Evolutionary conservation across 2,113 vertebrate genomes (phyloP).

Genomic region (Anoura caudifer): DNA sequence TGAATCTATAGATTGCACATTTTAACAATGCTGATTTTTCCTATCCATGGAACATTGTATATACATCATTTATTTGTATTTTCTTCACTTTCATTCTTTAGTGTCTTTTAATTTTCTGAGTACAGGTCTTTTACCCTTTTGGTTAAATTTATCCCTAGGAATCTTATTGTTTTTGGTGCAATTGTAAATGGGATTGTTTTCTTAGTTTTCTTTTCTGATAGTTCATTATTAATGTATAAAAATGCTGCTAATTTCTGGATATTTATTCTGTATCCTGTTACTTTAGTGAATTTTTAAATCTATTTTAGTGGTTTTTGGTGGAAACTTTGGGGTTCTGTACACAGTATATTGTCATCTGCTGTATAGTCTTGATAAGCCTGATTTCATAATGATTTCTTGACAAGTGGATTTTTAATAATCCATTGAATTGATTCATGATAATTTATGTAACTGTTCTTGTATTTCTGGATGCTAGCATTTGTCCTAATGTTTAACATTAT

Average conservation of each 20-base stretch:
- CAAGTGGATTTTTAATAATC: neutral
- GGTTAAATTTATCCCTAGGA: neutral
- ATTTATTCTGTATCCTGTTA: neutral
- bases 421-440: neutral
- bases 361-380: neutral
- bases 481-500: neutral
- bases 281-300: neutral
- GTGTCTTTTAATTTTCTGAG: neutral
- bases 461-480: neutral
- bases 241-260: neutral
- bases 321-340: neutral
- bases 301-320: neutral
- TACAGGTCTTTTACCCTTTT: neutral
- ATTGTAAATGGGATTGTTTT: neutral
- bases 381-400: conserved; percentile 14
- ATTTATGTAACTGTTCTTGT: neutral
- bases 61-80: neutral
- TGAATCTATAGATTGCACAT: neutral
- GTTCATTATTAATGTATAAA: neutral
- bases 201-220: neutral
- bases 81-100: neutral
- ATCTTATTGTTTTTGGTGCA: neutral
- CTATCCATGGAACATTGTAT: neutral
- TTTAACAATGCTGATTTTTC: neutral
- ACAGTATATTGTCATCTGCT: neutral